These are phyloP conservation scores for Megalops cyprinoides DNA, from an alignment of 2,797 vertebrate species.

Conservation along the genomic window DNA sequence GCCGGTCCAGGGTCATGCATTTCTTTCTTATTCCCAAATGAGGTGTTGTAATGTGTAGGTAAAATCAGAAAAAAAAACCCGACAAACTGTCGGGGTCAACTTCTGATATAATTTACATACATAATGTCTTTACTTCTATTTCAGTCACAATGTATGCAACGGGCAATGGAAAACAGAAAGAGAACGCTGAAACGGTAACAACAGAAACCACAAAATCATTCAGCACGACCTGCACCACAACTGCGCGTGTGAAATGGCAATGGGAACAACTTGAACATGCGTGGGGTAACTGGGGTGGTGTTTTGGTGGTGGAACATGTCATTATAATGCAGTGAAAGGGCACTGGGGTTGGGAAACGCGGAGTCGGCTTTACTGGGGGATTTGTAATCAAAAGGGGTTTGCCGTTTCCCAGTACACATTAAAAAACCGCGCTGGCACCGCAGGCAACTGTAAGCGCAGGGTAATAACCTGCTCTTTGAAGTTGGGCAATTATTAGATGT, in stretches of 20 bases:
- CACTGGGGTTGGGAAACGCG: neutral
- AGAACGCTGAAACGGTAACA: too few species aligned
- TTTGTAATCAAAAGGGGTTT: neutral
- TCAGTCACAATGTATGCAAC: too few species aligned
- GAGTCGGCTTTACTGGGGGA: neutral
- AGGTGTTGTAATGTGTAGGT: neutral
- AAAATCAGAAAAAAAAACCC: neutral
- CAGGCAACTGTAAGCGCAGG: constrained; percentile 55
- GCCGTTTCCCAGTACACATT: neutral
- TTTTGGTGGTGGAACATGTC: neutral
- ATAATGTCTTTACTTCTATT: too few species aligned
- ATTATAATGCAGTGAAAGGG: neutral
- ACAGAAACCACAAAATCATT: too few species aligned
- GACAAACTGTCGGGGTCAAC: too few species aligned
- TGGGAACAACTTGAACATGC: neutral
- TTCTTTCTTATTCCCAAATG: too few species aligned
- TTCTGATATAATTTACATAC: too few species aligned
- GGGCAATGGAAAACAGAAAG: too few species aligned
- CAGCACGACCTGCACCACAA: neutral
- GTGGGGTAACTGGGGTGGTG: neutral
- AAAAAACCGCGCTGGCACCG: constrained; percentile 53
- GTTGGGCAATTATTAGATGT: constrained; percentile 66
- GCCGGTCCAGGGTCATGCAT: too few species aligned
- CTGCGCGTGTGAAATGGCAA: neutral
- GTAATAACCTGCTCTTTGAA: constrained; percentile 69